phyloP scores from a whole-genome alignment of 2,888 invertebrate genomes.

The Lithosia quadra region DNA sequence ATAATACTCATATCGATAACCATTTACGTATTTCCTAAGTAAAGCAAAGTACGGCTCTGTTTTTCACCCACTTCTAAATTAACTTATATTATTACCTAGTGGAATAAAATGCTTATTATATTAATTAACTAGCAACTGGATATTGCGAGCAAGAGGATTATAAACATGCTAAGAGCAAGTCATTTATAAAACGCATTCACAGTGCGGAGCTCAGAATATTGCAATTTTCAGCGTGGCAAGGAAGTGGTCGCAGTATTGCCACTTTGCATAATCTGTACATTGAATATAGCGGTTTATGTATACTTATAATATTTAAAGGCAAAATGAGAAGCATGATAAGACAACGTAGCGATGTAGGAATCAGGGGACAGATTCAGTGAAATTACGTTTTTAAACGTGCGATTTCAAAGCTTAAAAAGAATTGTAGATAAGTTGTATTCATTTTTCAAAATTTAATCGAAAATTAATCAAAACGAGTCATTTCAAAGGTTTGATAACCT shows the following conservation, averaged over 20 bases:
- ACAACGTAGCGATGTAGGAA: neutral
- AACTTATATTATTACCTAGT: neutral
- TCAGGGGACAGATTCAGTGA: too few species aligned
- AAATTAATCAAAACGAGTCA: too few species aligned
- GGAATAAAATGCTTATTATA: neutral
- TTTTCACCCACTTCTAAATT: neutral
- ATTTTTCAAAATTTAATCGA: too few species aligned
- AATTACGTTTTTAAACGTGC: too few species aligned
- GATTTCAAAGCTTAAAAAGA: too few species aligned
- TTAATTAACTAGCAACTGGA: neutral
- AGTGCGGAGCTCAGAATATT: neutral
- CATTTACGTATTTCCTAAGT: neutral
- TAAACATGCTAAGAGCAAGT: neutral
- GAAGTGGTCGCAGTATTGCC: neutral
- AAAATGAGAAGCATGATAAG: neutral
- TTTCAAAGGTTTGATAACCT: too few species aligned
- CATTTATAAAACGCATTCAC: neutral
- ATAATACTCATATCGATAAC: too few species aligned
- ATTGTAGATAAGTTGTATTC: too few species aligned
- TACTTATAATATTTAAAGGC: neutral
- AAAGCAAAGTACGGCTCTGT: neutral
- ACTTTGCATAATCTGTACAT: conserved; percentile 1
- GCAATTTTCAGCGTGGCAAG: neutral
- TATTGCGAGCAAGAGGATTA: neutral
- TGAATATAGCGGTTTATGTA: neutral